phyloP scores from a whole-genome alignment of 2,888 invertebrate genomes.

The Thymelicus sylvestris region DNA sequence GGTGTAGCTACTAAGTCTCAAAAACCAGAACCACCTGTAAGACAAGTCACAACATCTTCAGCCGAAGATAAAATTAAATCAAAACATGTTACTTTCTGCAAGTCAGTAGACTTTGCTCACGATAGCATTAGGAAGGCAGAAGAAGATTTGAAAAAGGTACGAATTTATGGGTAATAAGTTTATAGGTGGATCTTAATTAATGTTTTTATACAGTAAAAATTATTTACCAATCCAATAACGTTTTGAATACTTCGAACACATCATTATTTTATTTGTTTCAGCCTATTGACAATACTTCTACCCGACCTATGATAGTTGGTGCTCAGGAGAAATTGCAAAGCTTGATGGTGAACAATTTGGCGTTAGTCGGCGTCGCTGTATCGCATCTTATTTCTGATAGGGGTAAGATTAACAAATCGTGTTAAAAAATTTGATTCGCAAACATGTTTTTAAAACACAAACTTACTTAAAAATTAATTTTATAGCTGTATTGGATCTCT shows the following conservation, averaged over 20 bases:
- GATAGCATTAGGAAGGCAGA: constrained; percentile 43
- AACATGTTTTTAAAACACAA: too few species aligned
- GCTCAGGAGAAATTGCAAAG: constrained; percentile 26
- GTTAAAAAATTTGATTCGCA: too few species aligned
- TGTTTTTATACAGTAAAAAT: too few species aligned
- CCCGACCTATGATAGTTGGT: constrained; percentile 11
- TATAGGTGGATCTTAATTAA: too few species aligned
- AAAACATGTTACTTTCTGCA: constrained; percentile 39
- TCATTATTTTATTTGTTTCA: neutral
- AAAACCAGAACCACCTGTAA: constrained; percentile 30
- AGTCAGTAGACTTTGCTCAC: constrained; percentile 44
- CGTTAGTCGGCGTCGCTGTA: constrained; percentile 13
- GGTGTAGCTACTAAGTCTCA: constrained; percentile 26
- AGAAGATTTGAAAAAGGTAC: constrained; percentile 49
- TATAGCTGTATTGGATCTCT: too few species aligned
- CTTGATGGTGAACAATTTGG: constrained; percentile 17
- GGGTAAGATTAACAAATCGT: constrained; percentile 6
- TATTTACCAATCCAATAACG: too few species aligned
- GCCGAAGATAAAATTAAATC: constrained; percentile 2
- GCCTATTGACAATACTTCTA: neutral
- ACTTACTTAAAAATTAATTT: too few species aligned
- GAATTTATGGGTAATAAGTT: neutral
- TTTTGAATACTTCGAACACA: neutral
- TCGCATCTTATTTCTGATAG: constrained; percentile 23
- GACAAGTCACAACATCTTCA: neutral